Evolutionary conservation across 2,113 vertebrate species (phyloP).

Genomic region (Platanista minor): DNA sequence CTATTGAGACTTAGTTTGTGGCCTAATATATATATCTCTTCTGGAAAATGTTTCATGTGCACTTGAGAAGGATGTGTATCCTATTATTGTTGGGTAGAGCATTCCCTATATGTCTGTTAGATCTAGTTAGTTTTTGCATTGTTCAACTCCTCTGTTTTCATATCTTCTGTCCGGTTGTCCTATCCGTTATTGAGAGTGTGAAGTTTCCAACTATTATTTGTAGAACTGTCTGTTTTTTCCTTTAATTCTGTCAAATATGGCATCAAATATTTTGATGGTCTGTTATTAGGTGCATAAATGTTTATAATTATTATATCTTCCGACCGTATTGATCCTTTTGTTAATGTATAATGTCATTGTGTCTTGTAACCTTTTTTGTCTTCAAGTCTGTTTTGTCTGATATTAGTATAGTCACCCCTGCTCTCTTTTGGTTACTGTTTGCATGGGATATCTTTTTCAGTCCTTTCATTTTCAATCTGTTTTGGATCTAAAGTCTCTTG

Average conservation of each 20-base stretch:
- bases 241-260: neutral
- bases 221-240: neutral
- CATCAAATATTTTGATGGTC: neutral
- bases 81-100: neutral
- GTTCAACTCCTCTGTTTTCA: neutral
- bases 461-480: neutral
- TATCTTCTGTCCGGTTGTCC: neutral
- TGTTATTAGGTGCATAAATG: neutral
- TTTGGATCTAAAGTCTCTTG: neutral
- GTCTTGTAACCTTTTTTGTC: neutral
- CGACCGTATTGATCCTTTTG: neutral
- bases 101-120: neutral
- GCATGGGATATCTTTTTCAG: neutral
- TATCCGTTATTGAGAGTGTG: neutral
- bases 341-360: neutral
- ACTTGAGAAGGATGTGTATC: neutral
- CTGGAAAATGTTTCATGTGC: neutral
- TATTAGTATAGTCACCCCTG: neutral
- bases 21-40: neutral
- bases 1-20: neutral
- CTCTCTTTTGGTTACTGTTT: neutral
- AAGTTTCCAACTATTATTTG: neutral
- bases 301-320: neutral
- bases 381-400: neutral
- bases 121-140: neutral